Percentiles rank a stretch among this genome's conserved stretches.
Evolutionary conservation across 1,140 invertebrate species (phyloP).

Genomic region (Drosophila littoralis): DNA sequence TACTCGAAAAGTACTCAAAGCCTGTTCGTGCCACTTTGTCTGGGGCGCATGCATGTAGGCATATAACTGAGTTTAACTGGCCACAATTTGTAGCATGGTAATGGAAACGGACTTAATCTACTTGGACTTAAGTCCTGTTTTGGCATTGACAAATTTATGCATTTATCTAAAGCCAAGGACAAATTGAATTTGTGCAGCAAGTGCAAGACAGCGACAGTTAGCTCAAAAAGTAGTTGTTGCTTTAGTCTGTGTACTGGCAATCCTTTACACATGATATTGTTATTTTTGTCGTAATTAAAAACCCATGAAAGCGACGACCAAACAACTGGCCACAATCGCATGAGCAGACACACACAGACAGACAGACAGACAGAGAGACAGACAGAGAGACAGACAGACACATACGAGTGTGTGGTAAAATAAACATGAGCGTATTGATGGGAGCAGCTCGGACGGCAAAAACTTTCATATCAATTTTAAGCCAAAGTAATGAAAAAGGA

Average conservation of each 20-base stretch:
- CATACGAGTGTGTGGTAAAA: constrained; percentile 58
- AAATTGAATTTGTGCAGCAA: constrained; percentile 38
- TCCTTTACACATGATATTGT: constrained; percentile 63
- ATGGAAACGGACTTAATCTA: constrained; percentile 5
- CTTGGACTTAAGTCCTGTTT: constrained; percentile 31
- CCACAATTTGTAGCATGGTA: constrained; percentile 19
- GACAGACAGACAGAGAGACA: neutral
- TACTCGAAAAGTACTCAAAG: neutral
- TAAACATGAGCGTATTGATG: constrained; percentile 76
- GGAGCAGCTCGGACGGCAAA: constrained; percentile 54
- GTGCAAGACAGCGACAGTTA: constrained; percentile 14
- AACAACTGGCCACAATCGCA: constrained; percentile 73
- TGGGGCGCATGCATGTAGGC: constrained; percentile 21
- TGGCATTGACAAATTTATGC: constrained; percentile 47
- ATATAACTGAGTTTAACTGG: constrained; percentile 13
- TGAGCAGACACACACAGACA: constrained; percentile 35
- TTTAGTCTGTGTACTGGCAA: constrained; percentile 8
- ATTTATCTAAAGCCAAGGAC: constrained; percentile 36
- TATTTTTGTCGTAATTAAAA: constrained; percentile 80
- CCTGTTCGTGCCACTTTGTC: neutral
- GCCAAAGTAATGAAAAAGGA: constrained; percentile 83
- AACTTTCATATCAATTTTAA: constrained; percentile 83
- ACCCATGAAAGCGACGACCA: constrained; percentile 73
- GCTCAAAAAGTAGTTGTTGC: constrained; percentile 8
- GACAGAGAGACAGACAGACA: neutral